Evolutionary conservation across 2,113 vertebrate species (phyloP), one percentile per base, ranked within the genome.

Genomic region (Xenopus borealis): DNA sequence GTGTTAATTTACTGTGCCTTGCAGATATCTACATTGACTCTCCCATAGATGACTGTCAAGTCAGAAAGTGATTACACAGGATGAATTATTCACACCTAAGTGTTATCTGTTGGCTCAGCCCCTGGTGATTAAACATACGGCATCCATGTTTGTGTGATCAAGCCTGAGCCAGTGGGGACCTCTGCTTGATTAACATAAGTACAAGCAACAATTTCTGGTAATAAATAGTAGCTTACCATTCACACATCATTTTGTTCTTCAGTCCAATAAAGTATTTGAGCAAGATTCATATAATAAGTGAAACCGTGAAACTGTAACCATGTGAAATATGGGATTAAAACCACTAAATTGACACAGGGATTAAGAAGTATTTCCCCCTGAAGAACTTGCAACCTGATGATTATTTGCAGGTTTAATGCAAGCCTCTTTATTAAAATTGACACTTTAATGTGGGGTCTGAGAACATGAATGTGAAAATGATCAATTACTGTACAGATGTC

Each of bases 71-170:
- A 40, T 40, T 40, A 40, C 33, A 40, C 33, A 52, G 72, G 72
- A 50, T 75, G 52, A 68, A 45, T 59, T 23, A 61, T 52, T 19
- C 65, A 61, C 79, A 68, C 79, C 62, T 50, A 50, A 63, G 17
- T 27, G 66, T 82, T 79, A 70, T 79, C 64, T 19, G 45, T 80
- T 79, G 75, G 71, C 62, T 81, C 57, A 68, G 17, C 55, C 46
- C 53, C 57, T 30, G 50, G 65, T n/a, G 66, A 68, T 62, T 55
- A 47, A 61, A 68, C 55, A 68, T 52, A 40, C 65, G 1, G 44
- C 50, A 62, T 75, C 57, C 18, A 68, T 68, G 67, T 68, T 47
- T 68, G 20, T 40, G 64, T 75, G 72, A 62, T 75, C 65, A 75
- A 46, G 19, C 17, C 11, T 52, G 63, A 68, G 23, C 53, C 72